Evolutionary conservation across 1,140 invertebrate genomes (phyloP), one percentile per base, ranked within the genome.

Genomic region (Reticulitermes speratus): DNA sequence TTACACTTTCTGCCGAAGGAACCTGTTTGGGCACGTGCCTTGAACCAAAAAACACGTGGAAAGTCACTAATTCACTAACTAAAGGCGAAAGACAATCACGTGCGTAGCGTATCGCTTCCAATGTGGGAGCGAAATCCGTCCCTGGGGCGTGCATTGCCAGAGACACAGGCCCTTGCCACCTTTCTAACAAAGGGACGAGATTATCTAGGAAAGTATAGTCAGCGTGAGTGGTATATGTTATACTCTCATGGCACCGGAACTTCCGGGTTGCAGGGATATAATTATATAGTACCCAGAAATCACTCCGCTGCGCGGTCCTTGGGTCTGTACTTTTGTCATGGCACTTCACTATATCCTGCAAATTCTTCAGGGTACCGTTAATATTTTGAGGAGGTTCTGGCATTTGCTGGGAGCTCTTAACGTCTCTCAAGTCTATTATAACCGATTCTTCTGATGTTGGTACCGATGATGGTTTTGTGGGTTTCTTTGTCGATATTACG

Each of bases 191-290:
- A 59, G 96, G 96, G 89, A 95, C 94, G 84, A 98, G 92, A 91
- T 98, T 98, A 90, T 98, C 96, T 88, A 98, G 93, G 91, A 97
- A 98, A 85, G 97, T 97, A 90, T 95, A 97, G 89, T 97, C 97
- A 5, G 96, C 97, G 90, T 98, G 97, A 16, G 97, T 98, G 1
- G 97, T 98, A 89, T 98, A 97, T 0, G 97, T 98, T 65, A 98
- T 93, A 87, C 94, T 95, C 90, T 97, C 96, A 90, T 97, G 95
- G 90, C 96, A 97, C 44, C 89, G 87, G 88, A 91, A 92, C 69
- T 88, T 86, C 44, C 90, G 86, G 8, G 88, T 87, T 87, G 92
- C 92, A 86, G 90, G 91, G 84, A 98, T 93, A 90, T 97, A 98
- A 91, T 98, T 97, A 90, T 97, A 96, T 19, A 98, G 91, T 86